phyloP scores from a whole-genome alignment of 2,797 vertebrate genomes.

The Falco biarmicus region DNA sequence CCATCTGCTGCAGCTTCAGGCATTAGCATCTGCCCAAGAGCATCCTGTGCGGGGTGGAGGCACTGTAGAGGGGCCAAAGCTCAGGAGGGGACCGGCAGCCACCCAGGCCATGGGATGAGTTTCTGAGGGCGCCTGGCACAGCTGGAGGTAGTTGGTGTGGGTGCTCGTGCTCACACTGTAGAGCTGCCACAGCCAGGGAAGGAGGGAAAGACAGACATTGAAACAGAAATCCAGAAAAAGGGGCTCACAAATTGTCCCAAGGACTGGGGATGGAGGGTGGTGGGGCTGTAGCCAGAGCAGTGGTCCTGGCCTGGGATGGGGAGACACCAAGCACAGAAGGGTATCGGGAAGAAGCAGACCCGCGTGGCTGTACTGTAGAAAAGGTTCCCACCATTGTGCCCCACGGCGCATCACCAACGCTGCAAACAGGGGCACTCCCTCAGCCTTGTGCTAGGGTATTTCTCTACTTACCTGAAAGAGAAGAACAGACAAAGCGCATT shows the following conservation, averaged over 20 bases:
- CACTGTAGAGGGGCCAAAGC: neutral
- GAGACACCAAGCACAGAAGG: neutral
- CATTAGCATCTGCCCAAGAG: accelerated
- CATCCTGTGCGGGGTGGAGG: no score
- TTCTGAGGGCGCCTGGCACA: neutral
- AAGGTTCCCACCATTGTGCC: neutral
- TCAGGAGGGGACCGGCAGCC: neutral
- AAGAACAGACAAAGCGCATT: neutral
- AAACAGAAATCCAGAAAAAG: neutral
- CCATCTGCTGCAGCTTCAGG: accelerated
- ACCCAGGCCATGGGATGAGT: neutral
- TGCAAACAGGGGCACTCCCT: neutral
- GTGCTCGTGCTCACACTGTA: neutral
- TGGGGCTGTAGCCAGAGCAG: neutral
- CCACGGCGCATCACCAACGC: neutral
- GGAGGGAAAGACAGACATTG: accelerated
- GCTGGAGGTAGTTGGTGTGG: neutral
- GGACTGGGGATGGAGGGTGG: neutral
- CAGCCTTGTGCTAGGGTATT: accelerated
- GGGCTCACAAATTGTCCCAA: neutral
- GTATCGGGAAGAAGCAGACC: accelerated
- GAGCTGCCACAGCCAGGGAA: neutral
- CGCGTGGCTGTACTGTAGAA: neutral
- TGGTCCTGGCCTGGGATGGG: no score
- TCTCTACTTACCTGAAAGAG: neutral